A percentile compares a stretch with the other conserved stretches of the same genome.
Conservation (phyloP, 2,797 vertebrate genomes). For the Neopelma chrysocephalum region DNA sequence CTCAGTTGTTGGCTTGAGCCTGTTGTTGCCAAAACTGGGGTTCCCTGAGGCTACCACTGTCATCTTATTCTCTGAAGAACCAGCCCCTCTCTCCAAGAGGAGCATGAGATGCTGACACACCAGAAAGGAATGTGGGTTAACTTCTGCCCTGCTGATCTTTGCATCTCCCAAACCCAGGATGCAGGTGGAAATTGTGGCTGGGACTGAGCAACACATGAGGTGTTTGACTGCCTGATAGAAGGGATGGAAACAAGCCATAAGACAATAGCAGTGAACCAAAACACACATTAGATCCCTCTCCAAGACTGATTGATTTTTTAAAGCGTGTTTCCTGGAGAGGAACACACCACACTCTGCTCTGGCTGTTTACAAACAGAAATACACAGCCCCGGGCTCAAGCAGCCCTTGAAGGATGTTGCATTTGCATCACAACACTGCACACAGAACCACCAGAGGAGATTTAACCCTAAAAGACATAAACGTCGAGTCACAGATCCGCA, state of each 20-base stretch:
- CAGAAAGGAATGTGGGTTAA: background rate
- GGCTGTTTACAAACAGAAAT: background rate
- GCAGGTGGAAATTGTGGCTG: background rate
- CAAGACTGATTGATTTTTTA: rapidly evolving
- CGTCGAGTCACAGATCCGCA: background rate
- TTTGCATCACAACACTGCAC: background rate
- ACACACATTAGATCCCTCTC: rapidly evolving
- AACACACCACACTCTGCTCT: background rate
- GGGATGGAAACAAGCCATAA: background rate
- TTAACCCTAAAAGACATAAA: background rate
- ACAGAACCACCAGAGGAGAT: background rate
- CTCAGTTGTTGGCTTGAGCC: background rate
- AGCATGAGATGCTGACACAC: background rate
- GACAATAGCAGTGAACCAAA: rapidly evolving
- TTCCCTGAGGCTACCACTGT: background rate
- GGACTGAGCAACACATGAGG: background rate
- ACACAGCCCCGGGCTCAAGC: background rate
- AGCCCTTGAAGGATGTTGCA: rapidly evolving
- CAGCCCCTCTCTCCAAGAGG: background rate
- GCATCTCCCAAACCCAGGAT: background rate
- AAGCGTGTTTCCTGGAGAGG: background rate
- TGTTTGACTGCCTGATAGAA: background rate
- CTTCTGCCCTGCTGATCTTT: background rate
- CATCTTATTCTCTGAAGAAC: background rate
- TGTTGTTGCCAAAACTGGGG: background rate